Evolutionary conservation across 2,113 vertebrate genomes (phyloP), one percentile per base, ranked within the genome.

Genomic region (Brienomyrus longianalis): DNA sequence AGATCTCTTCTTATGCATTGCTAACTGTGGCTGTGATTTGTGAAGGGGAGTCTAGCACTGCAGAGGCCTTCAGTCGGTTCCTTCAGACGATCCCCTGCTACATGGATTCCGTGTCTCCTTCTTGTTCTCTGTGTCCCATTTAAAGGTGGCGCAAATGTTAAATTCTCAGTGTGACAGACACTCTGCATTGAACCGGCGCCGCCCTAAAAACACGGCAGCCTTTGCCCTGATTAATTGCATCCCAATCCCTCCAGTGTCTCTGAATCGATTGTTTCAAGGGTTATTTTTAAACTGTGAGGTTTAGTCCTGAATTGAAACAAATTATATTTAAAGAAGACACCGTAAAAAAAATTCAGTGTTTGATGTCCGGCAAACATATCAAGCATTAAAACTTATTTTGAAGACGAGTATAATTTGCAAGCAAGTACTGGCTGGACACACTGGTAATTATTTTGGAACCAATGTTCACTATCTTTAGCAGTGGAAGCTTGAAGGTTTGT

Each of bases 271-370:
- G 77, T 39, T 43, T 83, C 35, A 35, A 39, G 39, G 15, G 17
- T 83, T 83, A 21, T 43, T 83, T 83, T 83, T 83, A 83, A 43
- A 83, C 19, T 17, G 15, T 23, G 74, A 80, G 31, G 31, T 84
- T 84, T 84, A 84, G 35, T 84, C 45, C 83, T 84, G 83, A 84
- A 47, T 45, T n/a, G 45, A 84, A 84, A 84, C 23, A 84, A 84
- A 84, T 48, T 23, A 84, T 84, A 84, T 47, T 43, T 47, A 84
- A 47, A 47, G 23, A 3, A 83, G 35, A 21, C 13, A 35, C 27
- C 17, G 21, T 39, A 2, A 80, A 80, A 80, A 35, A 80, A 43
- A 13, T 66, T 15, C 74, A 80, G 35, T 7, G 74, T 35, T 80
- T 39, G 27, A 43, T 77, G 17, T 39, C 3, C 5, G 4, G 70